Evolutionary conservation across 2,888 invertebrate genomes (phyloP).

Genomic region (Onchidella celtica): DNA sequence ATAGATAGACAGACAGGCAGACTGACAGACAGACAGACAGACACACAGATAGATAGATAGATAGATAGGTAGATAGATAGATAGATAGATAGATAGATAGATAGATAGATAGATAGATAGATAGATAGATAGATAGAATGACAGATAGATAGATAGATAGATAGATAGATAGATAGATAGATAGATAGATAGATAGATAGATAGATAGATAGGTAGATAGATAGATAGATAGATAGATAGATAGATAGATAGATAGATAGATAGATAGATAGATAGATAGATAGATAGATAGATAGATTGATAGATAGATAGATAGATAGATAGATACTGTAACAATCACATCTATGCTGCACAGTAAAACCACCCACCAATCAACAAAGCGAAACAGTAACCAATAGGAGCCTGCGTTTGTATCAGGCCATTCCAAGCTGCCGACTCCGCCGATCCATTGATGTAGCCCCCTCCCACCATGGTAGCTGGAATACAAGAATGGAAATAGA

Average conservation of each 20-base stretch:
- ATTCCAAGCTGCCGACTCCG: constrained; percentile 47
- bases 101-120: no score
- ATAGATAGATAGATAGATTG: neutral
- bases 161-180: no score
- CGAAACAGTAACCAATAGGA: constrained; percentile 48
- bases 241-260: neutral
- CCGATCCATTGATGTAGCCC: constrained; percentile 56
- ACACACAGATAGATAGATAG: no score
- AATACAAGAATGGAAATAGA: neutral
- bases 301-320: neutral
- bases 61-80: no score
- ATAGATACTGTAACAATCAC: no score
- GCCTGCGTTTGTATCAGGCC: constrained; percentile 55
- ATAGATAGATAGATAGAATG: no score
- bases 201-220: no score
- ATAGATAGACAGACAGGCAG: no score
- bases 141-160: no score
- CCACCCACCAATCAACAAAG: constrained; percentile 52
- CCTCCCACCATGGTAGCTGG: constrained; percentile 57
- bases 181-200: neutral
- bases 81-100: no score
- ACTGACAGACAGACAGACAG: no score
- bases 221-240: neutral
- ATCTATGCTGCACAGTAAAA: neutral
- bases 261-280: neutral